Conservation (phyloP, 2,113 vertebrate species). For the Nettapus auritus region DNA sequence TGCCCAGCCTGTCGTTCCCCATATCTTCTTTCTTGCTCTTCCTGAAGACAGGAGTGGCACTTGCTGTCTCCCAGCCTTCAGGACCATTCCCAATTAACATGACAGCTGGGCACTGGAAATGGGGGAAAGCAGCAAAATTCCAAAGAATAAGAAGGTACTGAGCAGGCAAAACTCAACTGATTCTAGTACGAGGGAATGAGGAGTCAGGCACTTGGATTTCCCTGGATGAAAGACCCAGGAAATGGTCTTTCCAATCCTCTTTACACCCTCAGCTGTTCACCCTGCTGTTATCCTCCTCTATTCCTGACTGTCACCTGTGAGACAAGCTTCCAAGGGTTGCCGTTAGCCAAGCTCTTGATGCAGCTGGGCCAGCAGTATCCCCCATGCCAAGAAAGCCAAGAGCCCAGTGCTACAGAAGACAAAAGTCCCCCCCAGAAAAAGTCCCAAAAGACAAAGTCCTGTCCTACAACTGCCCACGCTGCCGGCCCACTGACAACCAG, state of each 20-base stretch:
- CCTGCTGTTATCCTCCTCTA: not conserved
- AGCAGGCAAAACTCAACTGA: not conserved
- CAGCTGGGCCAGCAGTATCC: not conserved
- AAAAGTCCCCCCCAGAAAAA: too few relatives aligned
- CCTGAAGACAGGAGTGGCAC: not conserved
- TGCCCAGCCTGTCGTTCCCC: not conserved
- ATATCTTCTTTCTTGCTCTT: not conserved
- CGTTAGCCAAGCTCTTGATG: not conserved
- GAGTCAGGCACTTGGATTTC: not conserved
- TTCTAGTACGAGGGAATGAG: not conserved
- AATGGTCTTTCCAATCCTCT: not conserved
- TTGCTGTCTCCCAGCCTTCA: not conserved
- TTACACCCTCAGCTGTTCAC: not conserved
- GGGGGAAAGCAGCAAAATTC: not conserved
- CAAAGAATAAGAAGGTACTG: not conserved
- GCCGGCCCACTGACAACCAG: not conserved
- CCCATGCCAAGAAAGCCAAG: too few relatives aligned
- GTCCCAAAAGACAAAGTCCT: not conserved
- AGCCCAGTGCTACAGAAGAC: not conserved
- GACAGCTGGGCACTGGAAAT: accelerated
- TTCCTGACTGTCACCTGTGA: not conserved
- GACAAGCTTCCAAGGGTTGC: not conserved
- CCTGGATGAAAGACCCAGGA: not conserved
- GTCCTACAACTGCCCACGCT: not conserved
- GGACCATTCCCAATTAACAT: not conserved